Conservation (phyloP, 2,797 vertebrate genomes). For the Eulemur rubriventer region DNA sequence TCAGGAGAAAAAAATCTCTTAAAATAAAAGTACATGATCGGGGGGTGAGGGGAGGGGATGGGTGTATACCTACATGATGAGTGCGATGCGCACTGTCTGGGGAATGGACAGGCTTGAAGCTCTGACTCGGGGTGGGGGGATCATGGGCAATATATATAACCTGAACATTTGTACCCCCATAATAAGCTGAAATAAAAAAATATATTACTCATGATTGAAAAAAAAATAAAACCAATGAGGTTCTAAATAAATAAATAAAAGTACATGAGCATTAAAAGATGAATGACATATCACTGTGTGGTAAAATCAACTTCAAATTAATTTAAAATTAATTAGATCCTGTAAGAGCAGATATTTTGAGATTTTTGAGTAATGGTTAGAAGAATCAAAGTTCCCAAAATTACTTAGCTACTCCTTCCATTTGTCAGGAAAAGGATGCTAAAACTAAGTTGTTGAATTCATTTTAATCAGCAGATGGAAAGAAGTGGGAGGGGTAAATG, state of each 20-base stretch:
- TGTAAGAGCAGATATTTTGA: slow-evolving; percentile 22
- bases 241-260: neutral
- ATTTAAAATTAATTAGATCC: slow-evolving; percentile 28
- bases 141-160: too few relatives aligned
- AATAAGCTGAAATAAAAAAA: too few relatives aligned
- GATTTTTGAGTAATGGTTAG: neutral
- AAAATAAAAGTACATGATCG: neutral
- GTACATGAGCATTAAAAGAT: neutral
- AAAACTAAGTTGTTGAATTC: slow-evolving; percentile 62
- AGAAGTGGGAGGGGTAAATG: slow-evolving; percentile 22
- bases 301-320: slow-evolving; percentile 13
- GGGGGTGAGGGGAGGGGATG: too few relatives aligned
- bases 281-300: neutral
- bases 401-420: neutral
- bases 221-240: too few relatives aligned
- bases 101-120: too few relatives aligned
- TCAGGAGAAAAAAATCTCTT: neutral
- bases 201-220: too few relatives aligned
- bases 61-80: too few relatives aligned
- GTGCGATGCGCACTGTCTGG: too few relatives aligned
- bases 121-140: too few relatives aligned
- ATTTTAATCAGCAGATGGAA: slow-evolving; percentile 67
- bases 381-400: slow-evolving; percentile 47
- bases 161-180: too few relatives aligned
- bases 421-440: slow-evolving; percentile 36